Evolutionary conservation across 2,888 invertebrate species (phyloP).

Genomic region (Hofmannophila pseudospretella): DNA sequence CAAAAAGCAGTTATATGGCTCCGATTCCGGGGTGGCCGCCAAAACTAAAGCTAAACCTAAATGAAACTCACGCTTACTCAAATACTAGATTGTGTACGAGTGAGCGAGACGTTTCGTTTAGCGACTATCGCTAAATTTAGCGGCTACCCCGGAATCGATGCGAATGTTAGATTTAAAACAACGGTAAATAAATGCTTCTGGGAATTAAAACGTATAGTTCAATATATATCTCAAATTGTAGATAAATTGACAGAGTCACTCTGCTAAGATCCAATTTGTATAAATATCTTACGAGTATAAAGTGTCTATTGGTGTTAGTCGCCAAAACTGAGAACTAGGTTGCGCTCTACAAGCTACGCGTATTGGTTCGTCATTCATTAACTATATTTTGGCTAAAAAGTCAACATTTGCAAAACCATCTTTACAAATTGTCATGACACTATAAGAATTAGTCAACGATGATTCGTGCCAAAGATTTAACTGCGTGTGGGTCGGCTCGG

Average conservation of each 20-base stretch:
- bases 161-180: slow-evolving; percentile 60
- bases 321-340: slow-evolving; percentile 73
- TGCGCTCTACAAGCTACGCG: slow-evolving; percentile 76
- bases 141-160: too few relatives aligned
- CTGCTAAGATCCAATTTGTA: slow-evolving; percentile 62
- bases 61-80: too few relatives aligned
- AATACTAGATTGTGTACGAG: too few relatives aligned
- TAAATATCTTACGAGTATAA: slow-evolving; percentile 72
- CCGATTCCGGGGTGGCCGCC: too few relatives aligned
- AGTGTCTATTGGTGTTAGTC: slow-evolving; percentile 73
- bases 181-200: slow-evolving; percentile 72
- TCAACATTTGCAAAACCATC: slow-evolving; percentile 75
- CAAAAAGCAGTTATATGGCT: slow-evolving; percentile 70
- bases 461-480: slow-evolving; percentile 46
- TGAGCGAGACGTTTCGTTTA: too few relatives aligned
- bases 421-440: slow-evolving; percentile 75
- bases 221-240: slow-evolving; percentile 56
- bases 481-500: slow-evolving; percentile 47
- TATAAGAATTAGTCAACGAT: slow-evolving; percentile 75
- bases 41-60: too few relatives aligned
- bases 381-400: slow-evolving; percentile 76
- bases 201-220: slow-evolving; percentile 66
- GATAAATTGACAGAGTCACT: slow-evolving; percentile 75
- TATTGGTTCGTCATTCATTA: slow-evolving; percentile 76
- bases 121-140: too few relatives aligned